Evolutionary conservation across 2,888 invertebrate species (phyloP).

Genomic region (Drosophila greeni): DNA sequence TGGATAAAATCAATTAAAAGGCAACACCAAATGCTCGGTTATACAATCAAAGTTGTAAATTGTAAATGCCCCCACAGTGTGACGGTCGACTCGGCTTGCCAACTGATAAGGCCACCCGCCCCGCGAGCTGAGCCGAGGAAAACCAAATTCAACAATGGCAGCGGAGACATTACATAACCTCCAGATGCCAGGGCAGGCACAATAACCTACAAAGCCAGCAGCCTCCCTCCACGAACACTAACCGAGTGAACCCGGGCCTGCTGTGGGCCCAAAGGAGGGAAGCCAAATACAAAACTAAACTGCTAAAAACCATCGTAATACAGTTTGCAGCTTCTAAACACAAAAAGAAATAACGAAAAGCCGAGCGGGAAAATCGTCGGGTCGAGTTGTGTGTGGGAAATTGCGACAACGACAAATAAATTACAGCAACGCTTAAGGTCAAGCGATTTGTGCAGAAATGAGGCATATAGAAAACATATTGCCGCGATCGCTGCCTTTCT

Average conservation of each 20-base stretch:
- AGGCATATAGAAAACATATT: constrained; percentile 73
- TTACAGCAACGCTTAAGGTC: constrained; percentile 74
- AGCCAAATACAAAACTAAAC: constrained; percentile 40
- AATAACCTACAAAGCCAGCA: constrained; percentile 59
- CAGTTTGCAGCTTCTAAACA: constrained; percentile 65
- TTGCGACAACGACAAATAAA: constrained; percentile 69
- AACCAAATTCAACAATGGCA: constrained; percentile 59
- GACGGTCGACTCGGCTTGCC: constrained; percentile 17
- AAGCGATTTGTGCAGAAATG: constrained; percentile 72
- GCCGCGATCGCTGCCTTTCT: constrained; percentile 55
- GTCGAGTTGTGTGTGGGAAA: constrained; percentile 61
- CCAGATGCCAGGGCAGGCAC: constrained; percentile 51
- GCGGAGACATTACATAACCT: constrained; percentile 44
- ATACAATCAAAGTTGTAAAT: constrained; percentile 46
- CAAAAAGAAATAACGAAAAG: constrained; percentile 27
- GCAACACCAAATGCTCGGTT: constrained; percentile 34
- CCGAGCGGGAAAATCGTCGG: constrained; percentile 40
- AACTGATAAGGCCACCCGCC: constrained; percentile 41
- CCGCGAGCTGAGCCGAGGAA: constrained; percentile 18
- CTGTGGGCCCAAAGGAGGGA: constrained; percentile 44
- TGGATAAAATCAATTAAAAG: constrained; percentile 45
- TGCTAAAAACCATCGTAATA: constrained; percentile 61
- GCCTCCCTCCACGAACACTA: constrained; percentile 36
- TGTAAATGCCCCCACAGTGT: constrained; percentile 35
- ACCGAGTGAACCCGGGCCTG: constrained; percentile 31